A percentile compares a stretch with the other conserved stretches of the same genome.
These are phyloP conservation scores for Scotopteryx bipunctaria DNA, from an alignment of 2,888 invertebrate species.

Conservation along the genomic window DNA sequence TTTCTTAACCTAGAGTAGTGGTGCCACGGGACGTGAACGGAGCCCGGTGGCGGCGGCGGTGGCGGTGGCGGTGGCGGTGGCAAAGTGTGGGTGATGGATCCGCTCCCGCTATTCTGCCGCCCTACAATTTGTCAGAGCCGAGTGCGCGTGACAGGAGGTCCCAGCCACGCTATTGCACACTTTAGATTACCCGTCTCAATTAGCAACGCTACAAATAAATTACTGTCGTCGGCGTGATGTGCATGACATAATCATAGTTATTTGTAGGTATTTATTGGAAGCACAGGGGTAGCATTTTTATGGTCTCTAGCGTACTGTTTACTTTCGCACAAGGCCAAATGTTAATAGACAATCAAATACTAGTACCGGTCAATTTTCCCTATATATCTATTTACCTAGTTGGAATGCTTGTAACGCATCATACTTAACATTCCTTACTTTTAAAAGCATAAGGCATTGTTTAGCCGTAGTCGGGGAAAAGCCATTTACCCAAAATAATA, in stretches of 20 bases:
- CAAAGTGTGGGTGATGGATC: conserved; percentile 45
- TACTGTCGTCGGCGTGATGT: conserved; percentile 13
- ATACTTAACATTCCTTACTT: too few relatives aligned
- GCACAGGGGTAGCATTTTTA: not conserved
- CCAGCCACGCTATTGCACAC: conserved; percentile 35
- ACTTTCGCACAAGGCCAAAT: not conserved
- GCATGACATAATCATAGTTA: conserved; percentile 9
- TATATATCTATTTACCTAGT: not conserved
- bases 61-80: conserved; percentile 1
- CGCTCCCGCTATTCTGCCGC: conserved; percentile 30
- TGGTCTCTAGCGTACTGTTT: not conserved
- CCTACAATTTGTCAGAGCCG: conserved; percentile 47
- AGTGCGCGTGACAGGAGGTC: conserved; percentile 48
- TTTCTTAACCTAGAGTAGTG: conserved; percentile 60
- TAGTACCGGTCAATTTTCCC: too few relatives aligned
- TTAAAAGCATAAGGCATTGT: too few relatives aligned
- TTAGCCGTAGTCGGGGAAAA: too few relatives aligned
- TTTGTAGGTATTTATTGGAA: conserved; percentile 1
- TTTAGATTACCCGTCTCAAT: conserved; percentile 22
- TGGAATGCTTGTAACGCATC: too few relatives aligned
- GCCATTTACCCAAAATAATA: too few relatives aligned
- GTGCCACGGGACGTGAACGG: conserved; percentile 41
- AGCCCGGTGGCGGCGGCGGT: conserved; percentile 26
- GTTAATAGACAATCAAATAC: not conserved
- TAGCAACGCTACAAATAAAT: conserved; percentile 23